Base-by-base conservation (phyloP, 1,140 invertebrate genomes). In the Adelges cooleyi region DNA sequence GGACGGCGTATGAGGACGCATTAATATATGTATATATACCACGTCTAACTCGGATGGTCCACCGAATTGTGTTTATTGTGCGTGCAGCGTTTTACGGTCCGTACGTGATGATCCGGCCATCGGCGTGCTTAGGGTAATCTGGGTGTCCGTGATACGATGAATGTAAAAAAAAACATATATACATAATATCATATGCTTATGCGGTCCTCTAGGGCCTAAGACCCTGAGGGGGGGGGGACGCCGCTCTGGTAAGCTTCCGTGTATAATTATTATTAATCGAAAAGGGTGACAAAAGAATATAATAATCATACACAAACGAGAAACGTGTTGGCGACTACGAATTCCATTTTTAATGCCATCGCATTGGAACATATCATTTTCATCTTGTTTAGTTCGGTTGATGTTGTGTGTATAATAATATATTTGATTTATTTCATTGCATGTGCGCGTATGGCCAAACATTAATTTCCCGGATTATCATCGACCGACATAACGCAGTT, bases 11-110 rank as follows among this genome's bases (percentile, higher is more conserved):
- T 29, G 54, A 59, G 22, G 42, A 46, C 11, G 54, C 40, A 46
- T 46, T 59, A 59, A 59, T 59, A 44, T 59, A 44, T 42, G 15
- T 11, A n/a, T n/a, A n/a, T n/a, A n/a, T n/a, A n/a, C 5, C 18
- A 20, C 51, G 25, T 23, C 36, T 3, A 4, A 11, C 13, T 42
- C 40, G 13, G 22, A 42, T 25, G 18, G 52, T 54, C 53, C 53
- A 27, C 54, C 54, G 54, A 59, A 59, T 59, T 20, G 40, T 59
- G 54, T 59, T 59, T 59, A 59, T 59, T 59, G 54, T 59, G 54
- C 42, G 54, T 22, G 40, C 38, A 6, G 22, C 56, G 56, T 62
- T 62, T 62, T 62, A 62, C 40, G 56, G 56, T 22, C 25, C 23
- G 56, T 62, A 62, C 56, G 56, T 62, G 56, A 62, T 33, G 40